These are phyloP conservation scores for Myrmophylax atrothorax DNA, from an alignment of 2,113 vertebrate genomes.

Conservation along the genomic window DNA sequence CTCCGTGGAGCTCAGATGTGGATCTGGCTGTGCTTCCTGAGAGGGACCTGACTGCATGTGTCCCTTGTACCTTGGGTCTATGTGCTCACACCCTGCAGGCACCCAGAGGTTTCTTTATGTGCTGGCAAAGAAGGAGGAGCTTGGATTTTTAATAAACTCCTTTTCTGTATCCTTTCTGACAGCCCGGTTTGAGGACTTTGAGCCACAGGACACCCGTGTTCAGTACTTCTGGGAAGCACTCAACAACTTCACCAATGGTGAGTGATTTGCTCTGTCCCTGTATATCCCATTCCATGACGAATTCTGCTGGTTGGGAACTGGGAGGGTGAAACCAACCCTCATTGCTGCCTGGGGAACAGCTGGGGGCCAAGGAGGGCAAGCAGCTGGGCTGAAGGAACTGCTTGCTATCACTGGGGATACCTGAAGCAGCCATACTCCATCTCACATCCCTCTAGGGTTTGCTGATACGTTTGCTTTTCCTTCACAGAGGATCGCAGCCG, in stretches of 20 bases:
- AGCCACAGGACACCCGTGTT: constrained; percentile 86
- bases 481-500: constrained; percentile 95
- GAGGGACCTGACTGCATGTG: neutral
- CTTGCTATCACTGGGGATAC: neutral
- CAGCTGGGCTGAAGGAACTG: neutral
- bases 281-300: neutral
- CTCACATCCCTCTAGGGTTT: neutral
- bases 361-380: neutral
- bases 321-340: neutral
- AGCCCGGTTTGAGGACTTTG: constrained; percentile 95
- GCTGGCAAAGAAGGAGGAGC: neutral
- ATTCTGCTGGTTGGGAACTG: neutral
- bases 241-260: constrained; percentile 96
- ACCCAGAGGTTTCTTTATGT: neutral
- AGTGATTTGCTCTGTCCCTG: constrained; percentile 19
- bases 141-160: neutral
- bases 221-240: constrained; percentile 97
- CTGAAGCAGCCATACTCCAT: neutral
- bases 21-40: neutral
- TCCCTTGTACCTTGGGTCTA: accelerated
- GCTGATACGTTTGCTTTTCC: constrained; percentile 5
- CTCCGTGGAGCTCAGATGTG: neutral
- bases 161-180: neutral
- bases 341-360: neutral
- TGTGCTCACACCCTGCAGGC: neutral